Percentiles rank a stretch among this genome's conserved stretches.
phyloP scores from a whole-genome alignment of 2,113 vertebrate genomes.

The Gymnocephalus cernua region DNA sequence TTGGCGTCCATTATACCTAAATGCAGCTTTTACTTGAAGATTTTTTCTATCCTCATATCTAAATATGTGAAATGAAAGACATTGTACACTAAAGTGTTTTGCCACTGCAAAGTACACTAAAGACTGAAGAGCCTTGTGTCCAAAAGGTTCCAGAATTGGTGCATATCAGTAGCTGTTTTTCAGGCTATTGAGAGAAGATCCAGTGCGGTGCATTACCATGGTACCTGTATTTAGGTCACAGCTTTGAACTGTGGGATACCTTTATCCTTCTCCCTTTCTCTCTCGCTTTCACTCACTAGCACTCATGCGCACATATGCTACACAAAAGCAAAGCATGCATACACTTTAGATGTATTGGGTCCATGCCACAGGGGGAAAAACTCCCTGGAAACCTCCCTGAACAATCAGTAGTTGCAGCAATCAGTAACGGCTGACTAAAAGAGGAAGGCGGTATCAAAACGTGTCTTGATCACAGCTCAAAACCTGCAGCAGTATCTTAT shows the following conservation, averaged over 20 bases:
- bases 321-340: constrained; percentile 40
- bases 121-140: not conserved
- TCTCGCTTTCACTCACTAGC: not conserved
- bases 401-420: constrained; percentile 39
- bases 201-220: constrained; percentile 42
- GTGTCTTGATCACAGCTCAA: not conserved
- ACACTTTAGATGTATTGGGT: constrained; percentile 50
- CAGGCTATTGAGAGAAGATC: constrained; percentile 39
- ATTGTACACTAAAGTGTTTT: not conserved
- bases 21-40: not conserved
- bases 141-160: constrained; percentile 26
- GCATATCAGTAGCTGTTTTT: constrained; percentile 41
- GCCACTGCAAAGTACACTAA: constrained; percentile 1
- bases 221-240: constrained; percentile 81
- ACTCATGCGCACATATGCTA: not conserved
- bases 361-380: constrained; percentile 34
- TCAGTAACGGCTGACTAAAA: constrained; percentile 15
- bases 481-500: not conserved
- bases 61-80: constrained; percentile 8
- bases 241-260: constrained; percentile 64
- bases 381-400: constrained; percentile 34
- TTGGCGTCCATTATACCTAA: not conserved
- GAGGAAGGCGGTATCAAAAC: not conserved
- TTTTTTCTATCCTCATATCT: not conserved
- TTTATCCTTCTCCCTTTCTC: constrained; percentile 36